These are phyloP conservation scores for Sebastolobus alascanus DNA, from an alignment of 2,797 vertebrate species.

Conservation along the genomic window DNA sequence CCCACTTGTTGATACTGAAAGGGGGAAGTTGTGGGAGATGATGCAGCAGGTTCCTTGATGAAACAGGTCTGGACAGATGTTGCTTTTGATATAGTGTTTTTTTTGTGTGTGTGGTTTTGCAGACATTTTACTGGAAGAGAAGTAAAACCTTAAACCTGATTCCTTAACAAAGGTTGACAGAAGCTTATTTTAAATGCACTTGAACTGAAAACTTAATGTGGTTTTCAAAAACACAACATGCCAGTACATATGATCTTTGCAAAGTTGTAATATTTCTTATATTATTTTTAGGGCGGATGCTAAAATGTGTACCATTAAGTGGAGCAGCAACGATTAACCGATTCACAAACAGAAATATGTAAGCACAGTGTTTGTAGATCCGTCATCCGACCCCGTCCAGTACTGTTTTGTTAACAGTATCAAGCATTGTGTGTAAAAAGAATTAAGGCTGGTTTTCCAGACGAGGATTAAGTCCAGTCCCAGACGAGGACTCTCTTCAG, in stretches of 20 bases:
- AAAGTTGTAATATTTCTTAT: too few species aligned
- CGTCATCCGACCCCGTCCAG: not conserved
- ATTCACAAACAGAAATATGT: not conserved
- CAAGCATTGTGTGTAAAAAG: slow-evolving; percentile 22
- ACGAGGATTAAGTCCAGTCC: slow-evolving; percentile 7
- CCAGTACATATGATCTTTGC: too few species aligned
- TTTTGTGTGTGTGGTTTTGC: not conserved
- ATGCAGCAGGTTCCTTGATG: slow-evolving; percentile 13
- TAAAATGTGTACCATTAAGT: too few species aligned
- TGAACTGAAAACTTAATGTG: not conserved
- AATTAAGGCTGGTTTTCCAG: slow-evolving; percentile 21
- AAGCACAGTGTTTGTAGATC: not conserved
- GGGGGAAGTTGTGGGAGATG: slow-evolving; percentile 40
- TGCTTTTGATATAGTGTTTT: not conserved
- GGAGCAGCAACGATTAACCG: too few species aligned
- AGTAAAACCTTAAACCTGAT: not conserved
- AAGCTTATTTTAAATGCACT: not conserved
- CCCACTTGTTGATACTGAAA: not conserved
- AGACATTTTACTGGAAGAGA: not conserved
- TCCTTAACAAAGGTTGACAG: not conserved
- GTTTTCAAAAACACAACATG: too few species aligned
- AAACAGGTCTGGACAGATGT: not conserved
- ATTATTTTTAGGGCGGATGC: too few species aligned
- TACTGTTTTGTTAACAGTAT: not conserved
- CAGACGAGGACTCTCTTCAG: not conserved